Evolutionary conservation across 2,797 vertebrate genomes (phyloP), one percentile per base, ranked within the genome.

Genomic region (Rallus crepitans): DNA sequence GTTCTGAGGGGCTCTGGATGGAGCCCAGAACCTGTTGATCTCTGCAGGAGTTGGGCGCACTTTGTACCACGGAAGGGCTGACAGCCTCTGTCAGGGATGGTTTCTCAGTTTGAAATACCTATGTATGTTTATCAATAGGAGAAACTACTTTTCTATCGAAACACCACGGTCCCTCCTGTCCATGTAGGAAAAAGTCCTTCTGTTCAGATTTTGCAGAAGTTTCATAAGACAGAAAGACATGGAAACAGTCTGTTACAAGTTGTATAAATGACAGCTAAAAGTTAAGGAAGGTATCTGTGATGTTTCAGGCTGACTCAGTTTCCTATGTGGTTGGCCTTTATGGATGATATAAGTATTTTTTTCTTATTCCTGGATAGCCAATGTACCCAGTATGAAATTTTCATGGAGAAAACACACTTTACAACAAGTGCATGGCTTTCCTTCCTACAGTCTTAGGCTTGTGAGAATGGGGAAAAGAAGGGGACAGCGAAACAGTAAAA

Each of bases 21-120:
- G 66, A 55, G 68, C 95, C 93, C 89, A 87, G 82, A 91, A 94
- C 96, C 80, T 94, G 85, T 90, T 94, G 94, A 76, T 87, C 82
- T 95, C 77, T 75, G 60, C 71, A 60, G 84, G 90, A 89, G 72
- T 70, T 71, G 63, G 87, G 83, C 55, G 56, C 31, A 17, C 66
- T 92, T 95, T 57, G 4, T 57, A 52, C 66, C 15, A 4, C 7
- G 1, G 5, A 15, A 79, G 78, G 89, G 48, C 82, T 57, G 77
- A 76, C 77, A 82, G 45, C 21, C 53, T 73, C 71, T 57, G 66
- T 59, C 48, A 42, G 82, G 85, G 61, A 84, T 88, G 45, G 47
- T 79, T 78, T 91, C 80, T 76, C 37, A 4, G 48, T 77, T 87
- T 84, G 89, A 88, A 91, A 90, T 47, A 56, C 5, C n/a, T 59